Evolutionary conservation across 2,888 invertebrate species (phyloP).

Genomic region (Scaeva pyrastri): DNA sequence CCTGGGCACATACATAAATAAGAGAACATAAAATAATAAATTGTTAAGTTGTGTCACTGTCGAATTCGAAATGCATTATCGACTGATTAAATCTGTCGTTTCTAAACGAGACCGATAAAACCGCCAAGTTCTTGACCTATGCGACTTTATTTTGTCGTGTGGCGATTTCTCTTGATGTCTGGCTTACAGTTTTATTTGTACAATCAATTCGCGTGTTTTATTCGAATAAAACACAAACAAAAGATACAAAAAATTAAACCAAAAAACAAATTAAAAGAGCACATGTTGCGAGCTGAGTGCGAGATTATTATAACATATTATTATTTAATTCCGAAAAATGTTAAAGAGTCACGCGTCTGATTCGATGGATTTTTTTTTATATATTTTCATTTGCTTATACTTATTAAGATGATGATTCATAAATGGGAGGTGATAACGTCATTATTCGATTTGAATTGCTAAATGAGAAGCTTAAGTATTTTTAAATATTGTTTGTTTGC

Average conservation of each 20-base stretch:
- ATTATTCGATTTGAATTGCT: conserved; percentile 36
- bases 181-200: conserved; percentile 17
- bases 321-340: conserved; percentile 72
- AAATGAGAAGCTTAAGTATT: conserved; percentile 31
- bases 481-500: conserved; percentile 22
- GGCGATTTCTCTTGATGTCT: conserved; percentile 29
- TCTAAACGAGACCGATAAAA: not conserved
- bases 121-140: conserved; percentile 65
- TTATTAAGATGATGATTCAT: conserved; percentile 56
- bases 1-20: not conserved
- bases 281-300: conserved; percentile 11
- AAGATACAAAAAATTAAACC: not conserved
- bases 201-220: conserved; percentile 55
- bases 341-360: conserved; percentile 66
- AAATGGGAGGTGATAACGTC: conserved; percentile 50
- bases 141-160: conserved; percentile 34
- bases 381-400: conserved; percentile 8
- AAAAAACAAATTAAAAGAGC: not conserved
- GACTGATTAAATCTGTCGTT: not conserved
- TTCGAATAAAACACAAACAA: not conserved
- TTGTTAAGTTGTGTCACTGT: no score
- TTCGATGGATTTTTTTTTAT: conserved; percentile 9
- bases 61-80: not conserved
- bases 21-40: not conserved
- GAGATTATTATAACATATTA: conserved; percentile 43